These are phyloP conservation scores for Epirrita christyi DNA, from an alignment of 2,888 invertebrate genomes.

Conservation along the genomic window DNA sequence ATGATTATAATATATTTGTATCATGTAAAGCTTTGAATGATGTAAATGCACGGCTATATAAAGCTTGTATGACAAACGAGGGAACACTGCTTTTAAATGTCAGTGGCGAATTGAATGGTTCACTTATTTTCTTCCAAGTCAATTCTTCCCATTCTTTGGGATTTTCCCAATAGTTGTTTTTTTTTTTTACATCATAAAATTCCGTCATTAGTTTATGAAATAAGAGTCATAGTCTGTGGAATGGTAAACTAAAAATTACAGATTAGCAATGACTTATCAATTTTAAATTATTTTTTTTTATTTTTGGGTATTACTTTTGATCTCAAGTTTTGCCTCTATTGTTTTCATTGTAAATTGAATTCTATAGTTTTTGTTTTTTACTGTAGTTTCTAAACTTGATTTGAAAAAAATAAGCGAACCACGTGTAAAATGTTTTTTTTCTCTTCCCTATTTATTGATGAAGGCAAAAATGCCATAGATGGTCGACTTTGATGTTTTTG, in stretches of 20 bases:
- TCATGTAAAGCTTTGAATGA: constrained; percentile 13
- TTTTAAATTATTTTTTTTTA: too few species aligned
- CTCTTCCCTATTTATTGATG: constrained; percentile 14
- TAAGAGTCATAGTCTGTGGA: too few species aligned
- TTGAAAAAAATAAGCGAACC: constrained; percentile 16
- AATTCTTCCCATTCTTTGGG: constrained; percentile 2
- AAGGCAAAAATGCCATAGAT: too few species aligned
- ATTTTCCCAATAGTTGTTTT: background rate
- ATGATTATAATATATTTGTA: constrained; percentile 14
- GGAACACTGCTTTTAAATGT: constrained; percentile 15
- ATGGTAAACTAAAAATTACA: too few species aligned
- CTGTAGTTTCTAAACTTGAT: background rate
- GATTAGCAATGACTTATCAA: too few species aligned
- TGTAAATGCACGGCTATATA: constrained; percentile 14
- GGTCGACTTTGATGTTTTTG: constrained; percentile 37
- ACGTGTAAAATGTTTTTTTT: background rate
- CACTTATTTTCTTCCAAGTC: constrained; percentile 13
- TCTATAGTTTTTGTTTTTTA: background rate
- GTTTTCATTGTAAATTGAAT: constrained; percentile 7
- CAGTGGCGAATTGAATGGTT: constrained; percentile 2
- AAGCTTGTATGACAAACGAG: constrained; percentile 16
- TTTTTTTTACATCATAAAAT: background rate
- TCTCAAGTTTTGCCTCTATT: background rate
- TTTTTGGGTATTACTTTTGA: too few species aligned
- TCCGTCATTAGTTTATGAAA: too few species aligned